Evolutionary conservation across 1,140 invertebrate species (phyloP).

Genomic region (Aphidius gifuensis): DNA sequence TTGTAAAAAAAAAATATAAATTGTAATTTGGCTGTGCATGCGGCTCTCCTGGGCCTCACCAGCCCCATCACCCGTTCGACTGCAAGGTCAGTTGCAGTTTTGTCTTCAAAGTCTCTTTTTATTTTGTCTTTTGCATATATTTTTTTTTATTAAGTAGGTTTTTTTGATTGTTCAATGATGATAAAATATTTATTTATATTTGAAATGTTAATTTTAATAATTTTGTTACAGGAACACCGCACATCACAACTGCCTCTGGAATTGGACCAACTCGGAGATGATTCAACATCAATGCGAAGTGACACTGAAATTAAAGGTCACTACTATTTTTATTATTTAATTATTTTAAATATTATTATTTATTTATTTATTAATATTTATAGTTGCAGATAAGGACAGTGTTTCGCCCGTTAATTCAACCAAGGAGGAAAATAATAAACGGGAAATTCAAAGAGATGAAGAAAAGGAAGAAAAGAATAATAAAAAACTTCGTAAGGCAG

Average conservation of each 20-base stretch:
- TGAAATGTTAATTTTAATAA: slow-evolving; percentile 27
- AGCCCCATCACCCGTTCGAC: slow-evolving; percentile 50
- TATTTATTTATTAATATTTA: slow-evolving; percentile 17
- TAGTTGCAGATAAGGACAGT: slow-evolving; percentile 49
- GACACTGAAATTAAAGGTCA: slow-evolving; percentile 74
- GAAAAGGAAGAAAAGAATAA: slow-evolving; percentile 54
- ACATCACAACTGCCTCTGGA: slow-evolving; percentile 81
- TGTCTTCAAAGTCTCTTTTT: not conserved
- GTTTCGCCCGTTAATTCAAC: slow-evolving; percentile 38
- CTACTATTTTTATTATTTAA: not conserved
- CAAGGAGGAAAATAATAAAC: slow-evolving; percentile 51
- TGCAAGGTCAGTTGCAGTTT: slow-evolving; percentile 48
- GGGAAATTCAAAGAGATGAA: slow-evolving; percentile 53
- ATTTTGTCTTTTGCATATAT: slow-evolving; percentile 7
- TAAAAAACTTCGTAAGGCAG: slow-evolving; percentile 55
- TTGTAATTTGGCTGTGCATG: slow-evolving; percentile 60
- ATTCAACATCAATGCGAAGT: slow-evolving; percentile 76
- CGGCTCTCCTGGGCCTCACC: slow-evolving; percentile 58
- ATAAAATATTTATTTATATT: slow-evolving; percentile 6
- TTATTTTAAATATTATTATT: slow-evolving; percentile 3
- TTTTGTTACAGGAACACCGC: slow-evolving; percentile 70
- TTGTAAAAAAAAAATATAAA: not conserved
- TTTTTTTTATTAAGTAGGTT: slow-evolving; percentile 4
- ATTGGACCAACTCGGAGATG: slow-evolving; percentile 76
- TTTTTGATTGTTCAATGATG: slow-evolving; percentile 9